phyloP scores from a whole-genome alignment of 2,888 invertebrate species.

The Fragum fragum region DNA sequence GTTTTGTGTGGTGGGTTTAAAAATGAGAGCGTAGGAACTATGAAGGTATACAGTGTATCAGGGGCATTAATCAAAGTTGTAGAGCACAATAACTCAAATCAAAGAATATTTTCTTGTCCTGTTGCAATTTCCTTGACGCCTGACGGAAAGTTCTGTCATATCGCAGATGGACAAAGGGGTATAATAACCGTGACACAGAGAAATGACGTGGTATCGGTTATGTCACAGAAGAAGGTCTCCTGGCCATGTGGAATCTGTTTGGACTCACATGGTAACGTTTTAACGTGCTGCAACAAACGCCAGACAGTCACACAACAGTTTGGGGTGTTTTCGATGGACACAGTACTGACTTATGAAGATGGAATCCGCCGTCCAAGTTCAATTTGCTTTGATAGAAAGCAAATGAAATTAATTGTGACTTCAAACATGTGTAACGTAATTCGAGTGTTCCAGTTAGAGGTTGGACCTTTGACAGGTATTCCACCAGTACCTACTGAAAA shows the following conservation, averaged over 20 bases:
- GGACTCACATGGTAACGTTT: slow-evolving; percentile 46
- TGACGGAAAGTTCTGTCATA: slow-evolving; percentile 39
- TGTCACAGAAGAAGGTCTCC: slow-evolving; percentile 34
- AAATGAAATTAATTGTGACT: slow-evolving; percentile 44
- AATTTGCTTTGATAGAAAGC: slow-evolving; percentile 49
- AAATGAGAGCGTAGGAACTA: slow-evolving; percentile 42
- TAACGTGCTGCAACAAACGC: slow-evolving; percentile 45
- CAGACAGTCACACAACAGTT: slow-evolving; percentile 45
- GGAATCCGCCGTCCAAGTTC: slow-evolving; percentile 54
- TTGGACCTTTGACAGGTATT: slow-evolving; percentile 10
- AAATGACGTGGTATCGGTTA: slow-evolving; percentile 57
- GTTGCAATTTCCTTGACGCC: slow-evolving; percentile 38
- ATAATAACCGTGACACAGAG: slow-evolving; percentile 47
- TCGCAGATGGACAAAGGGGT: slow-evolving; percentile 57
- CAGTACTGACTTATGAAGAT: slow-evolving; percentile 32
- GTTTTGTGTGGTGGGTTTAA: slow-evolving; percentile 61
- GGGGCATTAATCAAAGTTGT: slow-evolving; percentile 46
- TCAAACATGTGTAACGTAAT: slow-evolving; percentile 40
- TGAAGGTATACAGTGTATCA: slow-evolving; percentile 40
- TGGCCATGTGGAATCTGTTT: slow-evolving; percentile 63
- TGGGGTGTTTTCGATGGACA: slow-evolving; percentile 36
- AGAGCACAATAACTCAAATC: slow-evolving; percentile 53
- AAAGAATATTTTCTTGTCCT: slow-evolving; percentile 54
- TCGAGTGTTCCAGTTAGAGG: slow-evolving; percentile 47
- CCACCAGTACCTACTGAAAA: neutral